phyloP scores from a whole-genome alignment of 2,113 vertebrate species.

The Neogobius melanostomus region DNA sequence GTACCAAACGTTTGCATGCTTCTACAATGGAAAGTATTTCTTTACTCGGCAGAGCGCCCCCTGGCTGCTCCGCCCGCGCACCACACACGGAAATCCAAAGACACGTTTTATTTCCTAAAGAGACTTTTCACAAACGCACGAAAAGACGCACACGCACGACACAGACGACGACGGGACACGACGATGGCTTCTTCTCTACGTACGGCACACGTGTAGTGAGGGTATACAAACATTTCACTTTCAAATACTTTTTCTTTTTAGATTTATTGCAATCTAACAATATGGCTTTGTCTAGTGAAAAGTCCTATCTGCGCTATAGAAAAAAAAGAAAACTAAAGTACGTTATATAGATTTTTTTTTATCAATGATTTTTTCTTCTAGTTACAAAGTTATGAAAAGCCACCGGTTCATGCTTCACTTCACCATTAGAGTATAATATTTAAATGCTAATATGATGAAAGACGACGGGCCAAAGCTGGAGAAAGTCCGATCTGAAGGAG shows the following conservation, averaged over 20 bases:
- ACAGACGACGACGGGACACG: constrained; percentile 48
- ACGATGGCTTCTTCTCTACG: constrained; percentile 62
- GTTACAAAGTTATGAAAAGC: constrained; percentile 37
- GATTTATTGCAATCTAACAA: constrained; percentile 80
- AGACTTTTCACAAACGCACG: constrained; percentile 56
- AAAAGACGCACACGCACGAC: constrained; percentile 3
- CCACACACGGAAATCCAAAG: constrained; percentile 51
- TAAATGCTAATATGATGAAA: constrained; percentile 15
- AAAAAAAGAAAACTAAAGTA: constrained; percentile 32
- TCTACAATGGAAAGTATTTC: constrained; percentile 46
- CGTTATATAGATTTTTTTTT: background rate
- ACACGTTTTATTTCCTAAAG: constrained; percentile 54
- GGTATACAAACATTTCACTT: constrained; percentile 53
- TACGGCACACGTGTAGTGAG: constrained; percentile 54
- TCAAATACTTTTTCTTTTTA: constrained; percentile 53
- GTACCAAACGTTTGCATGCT: constrained; percentile 61
- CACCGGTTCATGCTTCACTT: constrained; percentile 53
- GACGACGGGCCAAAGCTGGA: constrained; percentile 32
- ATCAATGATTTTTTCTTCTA: constrained; percentile 14
- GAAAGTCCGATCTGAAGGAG: constrained; percentile 21
- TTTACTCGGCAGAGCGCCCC: constrained; percentile 22
- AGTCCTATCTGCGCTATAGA: constrained; percentile 72
- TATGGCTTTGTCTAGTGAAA: constrained; percentile 82
- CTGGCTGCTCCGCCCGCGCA: constrained; percentile 49
- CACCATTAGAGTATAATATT: constrained; percentile 27